Evolutionary conservation across 2,797 vertebrate genomes (phyloP), one percentile per base, ranked within the genome.

Genomic region (Petrocephalus sullivani): DNA sequence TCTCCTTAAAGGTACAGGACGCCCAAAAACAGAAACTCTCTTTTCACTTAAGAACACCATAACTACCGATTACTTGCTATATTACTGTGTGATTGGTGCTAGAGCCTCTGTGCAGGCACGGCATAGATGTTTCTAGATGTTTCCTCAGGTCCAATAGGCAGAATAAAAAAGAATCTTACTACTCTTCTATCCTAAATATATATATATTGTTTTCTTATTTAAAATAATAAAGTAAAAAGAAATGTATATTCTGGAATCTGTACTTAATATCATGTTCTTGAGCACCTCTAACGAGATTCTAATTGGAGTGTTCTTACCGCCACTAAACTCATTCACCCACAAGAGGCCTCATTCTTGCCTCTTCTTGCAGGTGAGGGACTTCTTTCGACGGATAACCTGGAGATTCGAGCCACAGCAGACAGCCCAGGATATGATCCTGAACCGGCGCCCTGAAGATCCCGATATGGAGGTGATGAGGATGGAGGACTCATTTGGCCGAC

Each of bases 211-310:
- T n/a, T 33, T 78, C 93, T 96, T 93, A 97, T 98, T 97, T 95
- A 95, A 94, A 96, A 87, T 92, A 98, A 97, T 7, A 95, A 94
- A 93, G 95, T 96, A 91, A 98, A 97, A 87, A 97, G 98, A 93
- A 98, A 97, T 92, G 94, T 95, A 96, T 98, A 97, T 90, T 58
- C 4, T 37, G 54, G 91, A 93, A 37, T 93, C 95, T 21, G 57
- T 10, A 23, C 88, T 98, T 97, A 97, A 96, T 97, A 64, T 93
- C 95, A 91, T 64, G 61, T 98, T 97, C 93, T 71, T 28, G 92
- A 94, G 86, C 94, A 96, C 75, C 98, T 97, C 89, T 95, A 98
- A 93, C 95, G 97, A 92, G 96, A 96, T 0, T 94, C 94, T 9
- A 98, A 97, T 87, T 96, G 97, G 93, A 95, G 90, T 78, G 97